Conservation (phyloP, 2,888 invertebrate species). For the Calliopum simillimum region DNA sequence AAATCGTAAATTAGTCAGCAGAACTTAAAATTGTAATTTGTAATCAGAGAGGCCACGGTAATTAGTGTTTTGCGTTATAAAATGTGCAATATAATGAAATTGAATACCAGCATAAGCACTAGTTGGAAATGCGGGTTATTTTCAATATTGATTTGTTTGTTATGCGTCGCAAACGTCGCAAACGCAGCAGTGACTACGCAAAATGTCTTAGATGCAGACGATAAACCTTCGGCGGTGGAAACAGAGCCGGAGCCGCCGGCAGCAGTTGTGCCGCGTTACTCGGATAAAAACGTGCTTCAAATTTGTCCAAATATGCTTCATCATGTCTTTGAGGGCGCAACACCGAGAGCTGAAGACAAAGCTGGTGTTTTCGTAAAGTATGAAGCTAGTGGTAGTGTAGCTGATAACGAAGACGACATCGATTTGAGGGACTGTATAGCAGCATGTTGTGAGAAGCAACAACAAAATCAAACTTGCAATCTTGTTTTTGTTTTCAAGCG, state of each 20-base stretch:
- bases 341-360: constrained; percentile 69
- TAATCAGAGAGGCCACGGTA: too few relatives aligned
- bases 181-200: constrained; percentile 37
- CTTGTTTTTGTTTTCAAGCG: constrained; percentile 81
- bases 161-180: constrained; percentile 15
- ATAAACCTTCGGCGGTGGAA: neutral
- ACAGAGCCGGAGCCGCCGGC: neutral
- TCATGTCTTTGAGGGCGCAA: constrained; percentile 64
- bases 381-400: constrained; percentile 63
- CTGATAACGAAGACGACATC: constrained; percentile 69
- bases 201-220: constrained; percentile 1
- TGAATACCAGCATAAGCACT: neutral
- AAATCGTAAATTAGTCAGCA: constrained; percentile 29
- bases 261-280: constrained; percentile 10
- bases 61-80: neutral
- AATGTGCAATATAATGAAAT: neutral
- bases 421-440: constrained; percentile 79
- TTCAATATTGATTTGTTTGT: neutral
- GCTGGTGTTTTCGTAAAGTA: constrained; percentile 73
- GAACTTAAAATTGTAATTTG: too few relatives aligned
- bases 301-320: constrained; percentile 64
- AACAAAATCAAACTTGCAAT: constrained; percentile 72
- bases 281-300: constrained; percentile 43
- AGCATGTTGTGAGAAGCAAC: constrained; percentile 66
- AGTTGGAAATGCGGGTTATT: neutral